Conservation (phyloP, 2,888 invertebrate genomes). For the Lepidocyrtinus sp. region DNA sequence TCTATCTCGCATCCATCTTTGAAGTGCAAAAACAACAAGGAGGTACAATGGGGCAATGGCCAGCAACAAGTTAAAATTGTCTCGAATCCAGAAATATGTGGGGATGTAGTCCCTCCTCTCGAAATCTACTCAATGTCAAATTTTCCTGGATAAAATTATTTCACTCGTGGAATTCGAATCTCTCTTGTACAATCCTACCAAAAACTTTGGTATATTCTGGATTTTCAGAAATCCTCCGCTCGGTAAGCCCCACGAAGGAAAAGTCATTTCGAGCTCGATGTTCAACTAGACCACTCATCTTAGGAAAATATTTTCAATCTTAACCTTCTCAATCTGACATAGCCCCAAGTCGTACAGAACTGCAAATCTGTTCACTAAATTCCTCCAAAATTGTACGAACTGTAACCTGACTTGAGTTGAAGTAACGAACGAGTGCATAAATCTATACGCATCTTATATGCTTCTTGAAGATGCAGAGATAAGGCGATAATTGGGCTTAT, state of each 20-base stretch:
- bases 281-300: neutral
- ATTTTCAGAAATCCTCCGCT: neutral
- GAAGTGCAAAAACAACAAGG: neutral
- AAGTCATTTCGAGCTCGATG: neutral
- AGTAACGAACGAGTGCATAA: too few relatives aligned
- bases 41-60: neutral
- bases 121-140: too few relatives aligned
- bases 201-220: neutral
- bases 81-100: neutral
- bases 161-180: too few relatives aligned
- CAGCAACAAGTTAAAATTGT: neutral
- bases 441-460: too few relatives aligned
- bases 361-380: too few relatives aligned
- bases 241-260: neutral
- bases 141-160: too few relatives aligned
- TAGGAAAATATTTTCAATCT: constrained; percentile 14
- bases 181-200: too few relatives aligned
- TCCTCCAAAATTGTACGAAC: neutral
- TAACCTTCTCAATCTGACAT: too few relatives aligned
- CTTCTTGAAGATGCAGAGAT: too few relatives aligned
- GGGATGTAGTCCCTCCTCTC: neutral
- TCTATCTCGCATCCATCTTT: neutral
- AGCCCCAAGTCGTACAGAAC: too few relatives aligned
- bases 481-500: too few relatives aligned
- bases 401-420: too few relatives aligned